These are phyloP conservation scores for Nowickia ferox DNA, from an alignment of 2,888 invertebrate genomes.

Conservation along the genomic window DNA sequence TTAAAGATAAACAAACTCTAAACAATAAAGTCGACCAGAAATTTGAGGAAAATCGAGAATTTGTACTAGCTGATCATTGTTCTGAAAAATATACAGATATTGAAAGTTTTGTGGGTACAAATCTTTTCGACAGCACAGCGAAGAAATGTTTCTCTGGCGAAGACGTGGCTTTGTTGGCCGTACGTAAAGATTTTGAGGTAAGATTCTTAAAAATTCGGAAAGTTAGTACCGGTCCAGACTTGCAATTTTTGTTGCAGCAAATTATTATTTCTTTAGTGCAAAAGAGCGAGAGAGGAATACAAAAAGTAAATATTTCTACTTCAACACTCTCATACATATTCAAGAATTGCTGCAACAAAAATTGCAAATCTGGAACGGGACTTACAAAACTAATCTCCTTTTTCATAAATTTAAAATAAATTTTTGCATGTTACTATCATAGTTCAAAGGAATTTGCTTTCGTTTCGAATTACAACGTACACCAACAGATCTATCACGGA, in stretches of 20 bases:
- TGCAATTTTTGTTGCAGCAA: too few species aligned
- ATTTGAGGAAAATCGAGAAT: background rate
- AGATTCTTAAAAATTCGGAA: slow-evolving; percentile 8
- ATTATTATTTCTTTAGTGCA: too few species aligned
- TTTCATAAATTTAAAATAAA: too few species aligned
- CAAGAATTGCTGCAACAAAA: too few species aligned
- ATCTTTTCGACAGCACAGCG: slow-evolving; percentile 77
- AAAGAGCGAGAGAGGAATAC: too few species aligned
- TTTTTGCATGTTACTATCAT: too few species aligned
- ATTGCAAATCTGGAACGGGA: background rate
- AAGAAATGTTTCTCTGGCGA: slow-evolving; percentile 81
- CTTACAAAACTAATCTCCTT: background rate
- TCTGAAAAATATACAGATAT: slow-evolving; percentile 21
- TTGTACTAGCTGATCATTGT: background rate
- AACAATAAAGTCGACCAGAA: background rate
- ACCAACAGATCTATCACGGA: too few species aligned
- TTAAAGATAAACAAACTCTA: background rate
- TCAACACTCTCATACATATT: too few species aligned
- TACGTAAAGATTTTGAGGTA: slow-evolving; percentile 81
- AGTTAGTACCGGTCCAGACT: too few species aligned
- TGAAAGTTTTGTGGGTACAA: slow-evolving; percentile 80
- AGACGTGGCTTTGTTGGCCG: slow-evolving; percentile 79
- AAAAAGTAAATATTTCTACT: too few species aligned
- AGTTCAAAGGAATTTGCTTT: too few species aligned
- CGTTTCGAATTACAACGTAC: too few species aligned